Percentiles rank a stretch among this genome's conserved stretches.
Evolutionary conservation across 2,888 invertebrate genomes (phyloP).

Genomic region (Pherbina coryleti): DNA sequence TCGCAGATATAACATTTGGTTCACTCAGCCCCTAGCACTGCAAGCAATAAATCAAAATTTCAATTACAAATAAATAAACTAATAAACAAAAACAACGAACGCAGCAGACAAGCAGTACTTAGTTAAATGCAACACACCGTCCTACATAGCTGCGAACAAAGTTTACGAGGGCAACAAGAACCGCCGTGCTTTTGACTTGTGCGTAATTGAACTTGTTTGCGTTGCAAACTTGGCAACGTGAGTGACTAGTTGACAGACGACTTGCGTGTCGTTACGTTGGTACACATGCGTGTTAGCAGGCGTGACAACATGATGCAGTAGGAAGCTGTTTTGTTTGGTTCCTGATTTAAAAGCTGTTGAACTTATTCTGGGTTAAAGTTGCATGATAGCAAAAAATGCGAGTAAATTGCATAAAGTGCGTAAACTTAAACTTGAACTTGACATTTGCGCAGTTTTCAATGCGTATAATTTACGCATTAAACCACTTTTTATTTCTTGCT

Average conservation of each 20-base stretch:
- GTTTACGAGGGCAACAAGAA: too few species aligned
- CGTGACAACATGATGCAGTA: neutral
- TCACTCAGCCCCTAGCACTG: too few species aligned
- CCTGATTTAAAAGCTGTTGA: neutral
- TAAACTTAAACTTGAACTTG: conserved; percentile 51
- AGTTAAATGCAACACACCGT: too few species aligned
- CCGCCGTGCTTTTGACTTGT: neutral
- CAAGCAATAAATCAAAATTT: too few species aligned
- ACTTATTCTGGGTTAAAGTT: conserved; percentile 8
- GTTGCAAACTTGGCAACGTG: too few species aligned
- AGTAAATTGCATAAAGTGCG: conserved; percentile 35
- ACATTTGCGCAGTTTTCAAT: conserved; percentile 15
- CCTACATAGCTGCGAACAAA: too few species aligned
- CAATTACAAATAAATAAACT: too few species aligned
- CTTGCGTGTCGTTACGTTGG: too few species aligned
- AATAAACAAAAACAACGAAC: too few species aligned
- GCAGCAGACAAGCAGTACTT: too few species aligned
- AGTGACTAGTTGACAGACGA: too few species aligned
- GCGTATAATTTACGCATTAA: conserved; percentile 11
- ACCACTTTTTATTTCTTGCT: neutral
- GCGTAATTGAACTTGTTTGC: neutral
- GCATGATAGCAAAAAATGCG: neutral
- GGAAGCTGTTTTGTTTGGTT: neutral
- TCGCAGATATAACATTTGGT: too few species aligned
- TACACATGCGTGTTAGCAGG: conserved; percentile 7